Evolutionary conservation across 2,113 vertebrate species (phyloP), one percentile per base, ranked within the genome.

Genomic region (Phaetusa simplex): DNA sequence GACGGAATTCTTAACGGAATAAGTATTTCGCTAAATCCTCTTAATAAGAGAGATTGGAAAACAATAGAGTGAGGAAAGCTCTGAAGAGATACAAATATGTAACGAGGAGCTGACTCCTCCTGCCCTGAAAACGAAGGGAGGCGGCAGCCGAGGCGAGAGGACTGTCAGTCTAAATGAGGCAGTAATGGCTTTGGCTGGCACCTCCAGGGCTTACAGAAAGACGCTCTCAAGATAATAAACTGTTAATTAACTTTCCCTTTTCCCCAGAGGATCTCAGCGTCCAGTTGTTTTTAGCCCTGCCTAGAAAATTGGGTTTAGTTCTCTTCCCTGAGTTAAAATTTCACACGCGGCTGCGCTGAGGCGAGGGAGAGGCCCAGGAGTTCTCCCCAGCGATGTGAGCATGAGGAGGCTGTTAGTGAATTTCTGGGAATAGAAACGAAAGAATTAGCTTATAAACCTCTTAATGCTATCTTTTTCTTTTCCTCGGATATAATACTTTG

Each of bases 191-290:
- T 73, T 53, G 74, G 42, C 55, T 58, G 73, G 30, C 62, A 82
- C 56, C 86, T 88, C 55, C 26, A 18, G 81, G 91, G 45, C 47
- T 71, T 80, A 38, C 73, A 7, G 43, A 64, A 62, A 52, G 79
- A 32, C 43, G 30, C 49, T 85, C n/a, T 59, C 42, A 12, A 26
- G 76, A 34, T 77, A 94, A 88, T 73, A 59, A 45, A 49, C 67
- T 86, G 56, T 32, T 90, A 92, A 95, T 95, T 88, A 94, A 93
- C 96, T 88, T 93, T 49, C 36, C 45, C 47, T 77, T 86, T 92
- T 90, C 71, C 83, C 76, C 71, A 59, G 38, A 64, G 67, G 34
- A 40, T 15, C 42, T 58, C 29, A 16, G 27, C 1, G 4, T 21
- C 82, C 82, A 21, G 42, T 42, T 76, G 79, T 1, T 78, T 88